Conservation (phyloP, 2,797 vertebrate species). For the Simalia tracyae region DNA sequence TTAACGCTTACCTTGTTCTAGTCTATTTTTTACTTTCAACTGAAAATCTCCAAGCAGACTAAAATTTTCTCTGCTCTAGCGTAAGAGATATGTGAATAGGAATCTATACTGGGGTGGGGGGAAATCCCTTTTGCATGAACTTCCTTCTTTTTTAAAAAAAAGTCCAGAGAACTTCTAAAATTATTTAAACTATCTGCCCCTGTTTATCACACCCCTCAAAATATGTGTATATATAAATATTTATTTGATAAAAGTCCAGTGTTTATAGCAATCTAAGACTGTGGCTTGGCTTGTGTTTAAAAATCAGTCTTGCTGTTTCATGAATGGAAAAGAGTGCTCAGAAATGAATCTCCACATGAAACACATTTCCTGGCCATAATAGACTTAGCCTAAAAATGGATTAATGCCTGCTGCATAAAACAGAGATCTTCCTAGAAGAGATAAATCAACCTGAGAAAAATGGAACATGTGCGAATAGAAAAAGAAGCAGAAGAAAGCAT, state of each 20-base stretch:
- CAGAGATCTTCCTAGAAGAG: conserved; percentile 54
- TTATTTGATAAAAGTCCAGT: neutral
- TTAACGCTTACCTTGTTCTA: neutral
- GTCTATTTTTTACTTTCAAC: neutral
- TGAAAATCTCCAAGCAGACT: neutral
- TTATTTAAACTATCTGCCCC: neutral
- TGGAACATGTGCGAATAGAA: conserved; percentile 40
- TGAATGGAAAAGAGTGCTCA: conserved; percentile 35
- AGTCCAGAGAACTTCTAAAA: neutral
- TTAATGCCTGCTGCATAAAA: conserved; percentile 20
- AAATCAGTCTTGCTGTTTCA: conserved; percentile 3
- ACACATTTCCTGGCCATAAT: conserved; percentile 42
- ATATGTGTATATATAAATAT: conserved; percentile 8
- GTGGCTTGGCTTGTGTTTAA: conserved; percentile 7
- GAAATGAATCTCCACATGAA: conserved; percentile 44
- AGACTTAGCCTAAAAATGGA: conserved; percentile 40
- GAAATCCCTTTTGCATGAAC: neutral
- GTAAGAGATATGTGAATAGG: neutral
- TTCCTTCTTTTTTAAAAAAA: neutral
- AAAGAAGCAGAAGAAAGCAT: neutral
- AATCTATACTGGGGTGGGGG: neutral
- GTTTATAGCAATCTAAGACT: neutral
- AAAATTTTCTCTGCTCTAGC: neutral
- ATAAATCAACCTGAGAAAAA: conserved; percentile 61
- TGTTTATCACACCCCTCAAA: neutral